These are phyloP conservation scores for Phalloptychus januarius DNA, from an alignment of 2,797 vertebrate genomes.

Conservation along the genomic window DNA sequence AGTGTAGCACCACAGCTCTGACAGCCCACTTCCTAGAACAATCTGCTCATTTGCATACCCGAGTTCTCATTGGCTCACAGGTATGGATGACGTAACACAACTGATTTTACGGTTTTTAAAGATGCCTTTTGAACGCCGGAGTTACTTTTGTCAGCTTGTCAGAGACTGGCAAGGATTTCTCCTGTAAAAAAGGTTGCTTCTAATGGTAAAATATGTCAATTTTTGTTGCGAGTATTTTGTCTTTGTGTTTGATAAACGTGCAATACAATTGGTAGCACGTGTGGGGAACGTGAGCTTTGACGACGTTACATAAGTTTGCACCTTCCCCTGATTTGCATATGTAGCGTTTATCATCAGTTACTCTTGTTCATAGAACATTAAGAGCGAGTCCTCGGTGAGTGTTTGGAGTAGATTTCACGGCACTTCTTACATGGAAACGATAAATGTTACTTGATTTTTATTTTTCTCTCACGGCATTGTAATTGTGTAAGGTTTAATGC, in stretches of 20 bases:
- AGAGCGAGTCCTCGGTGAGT: not conserved
- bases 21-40: constrained; percentile 66
- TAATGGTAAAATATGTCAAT: not conserved
- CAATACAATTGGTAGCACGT: constrained; percentile 14
- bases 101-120: constrained; percentile 5
- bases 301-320: constrained; percentile 41
- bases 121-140: not conserved
- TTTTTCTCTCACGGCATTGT: not conserved
- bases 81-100: fast-evolving
- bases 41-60: constrained; percentile 38
- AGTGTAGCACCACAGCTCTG: constrained; percentile 17
- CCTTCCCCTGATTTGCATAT: not conserved
- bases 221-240: not conserved
- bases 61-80: constrained; percentile 46
- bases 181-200: not conserved
- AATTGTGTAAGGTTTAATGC: not conserved
- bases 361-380: not conserved
- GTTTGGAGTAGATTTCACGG: not conserved
- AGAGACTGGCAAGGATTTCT: not conserved
- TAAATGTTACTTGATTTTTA: not conserved
- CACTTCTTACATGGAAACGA: not conserved
- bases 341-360: not conserved
- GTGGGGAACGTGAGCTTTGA: constrained; percentile 37
- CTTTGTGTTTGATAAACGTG: not conserved
- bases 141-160: not conserved